Conservation (phyloP, 1,140 invertebrate genomes). For the Melanaphis sacchari region DNA sequence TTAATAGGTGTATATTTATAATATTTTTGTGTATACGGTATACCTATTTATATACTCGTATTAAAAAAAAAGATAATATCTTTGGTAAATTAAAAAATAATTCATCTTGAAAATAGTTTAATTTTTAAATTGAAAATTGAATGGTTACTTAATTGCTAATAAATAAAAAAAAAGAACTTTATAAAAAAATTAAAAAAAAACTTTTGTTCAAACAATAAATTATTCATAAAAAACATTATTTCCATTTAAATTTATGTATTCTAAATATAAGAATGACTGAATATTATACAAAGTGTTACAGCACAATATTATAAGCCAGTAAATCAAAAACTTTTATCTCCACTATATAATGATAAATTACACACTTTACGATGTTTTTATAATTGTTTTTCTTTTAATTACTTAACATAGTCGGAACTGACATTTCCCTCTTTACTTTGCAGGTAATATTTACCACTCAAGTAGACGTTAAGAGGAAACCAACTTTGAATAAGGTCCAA, state of each 20-base stretch:
- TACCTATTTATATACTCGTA: no score
- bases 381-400: slow-evolving; percentile 32
- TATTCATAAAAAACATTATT: neutral
- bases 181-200: neutral
- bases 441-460: neutral
- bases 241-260: neutral
- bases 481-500: neutral
- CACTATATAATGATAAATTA: neutral
- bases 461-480: neutral
- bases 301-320: neutral
- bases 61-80: neutral
- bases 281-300: neutral
- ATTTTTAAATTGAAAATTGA: slow-evolving; percentile 1
- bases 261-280: neutral
- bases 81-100: neutral
- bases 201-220: neutral
- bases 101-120: neutral
- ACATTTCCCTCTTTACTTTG: neutral
- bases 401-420: neutral
- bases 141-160: neutral
- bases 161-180: neutral
- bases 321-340: slow-evolving; percentile 28
- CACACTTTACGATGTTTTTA: neutral
- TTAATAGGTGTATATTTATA: neutral
- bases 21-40: no score